A percentile compares a stretch with the other conserved stretches of the same genome.
Evolutionary conservation across 2,797 vertebrate genomes (phyloP).

Genomic region (Malacoraja senta): DNA sequence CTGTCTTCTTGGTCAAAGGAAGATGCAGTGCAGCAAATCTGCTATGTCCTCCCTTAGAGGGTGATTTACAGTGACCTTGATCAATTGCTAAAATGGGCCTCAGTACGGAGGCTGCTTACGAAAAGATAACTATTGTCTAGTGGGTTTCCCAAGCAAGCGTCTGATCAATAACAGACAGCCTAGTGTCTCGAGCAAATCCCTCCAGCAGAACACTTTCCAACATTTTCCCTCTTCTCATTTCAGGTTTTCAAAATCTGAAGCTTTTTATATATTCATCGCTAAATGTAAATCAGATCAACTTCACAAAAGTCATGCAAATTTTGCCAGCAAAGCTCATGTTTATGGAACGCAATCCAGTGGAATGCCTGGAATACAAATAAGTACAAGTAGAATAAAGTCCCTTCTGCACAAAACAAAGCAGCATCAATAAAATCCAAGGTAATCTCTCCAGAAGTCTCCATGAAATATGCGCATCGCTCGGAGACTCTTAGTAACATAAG

Average conservation of each 20-base stretch:
- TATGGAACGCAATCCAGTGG: background rate
- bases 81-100: background rate
- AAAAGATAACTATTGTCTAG: background rate
- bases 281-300: background rate
- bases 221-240: too few relatives aligned
- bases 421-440: background rate
- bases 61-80: background rate
- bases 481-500: background rate
- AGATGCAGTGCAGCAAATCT: background rate
- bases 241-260: too few relatives aligned
- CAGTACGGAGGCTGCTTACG: background rate
- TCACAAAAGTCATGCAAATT: background rate
- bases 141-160: background rate
- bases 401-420: background rate
- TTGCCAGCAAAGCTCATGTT: background rate
- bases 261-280: background rate
- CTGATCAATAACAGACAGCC: background rate
- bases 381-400: background rate
- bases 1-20: background rate
- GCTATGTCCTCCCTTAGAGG: background rate
- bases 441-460: background rate
- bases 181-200: background rate
- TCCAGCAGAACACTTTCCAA: too few relatives aligned
- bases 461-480: constrained; percentile 5
- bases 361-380: background rate